Evolutionary conservation across 2,113 vertebrate species (phyloP).

Genomic region (Sander lucioperca): DNA sequence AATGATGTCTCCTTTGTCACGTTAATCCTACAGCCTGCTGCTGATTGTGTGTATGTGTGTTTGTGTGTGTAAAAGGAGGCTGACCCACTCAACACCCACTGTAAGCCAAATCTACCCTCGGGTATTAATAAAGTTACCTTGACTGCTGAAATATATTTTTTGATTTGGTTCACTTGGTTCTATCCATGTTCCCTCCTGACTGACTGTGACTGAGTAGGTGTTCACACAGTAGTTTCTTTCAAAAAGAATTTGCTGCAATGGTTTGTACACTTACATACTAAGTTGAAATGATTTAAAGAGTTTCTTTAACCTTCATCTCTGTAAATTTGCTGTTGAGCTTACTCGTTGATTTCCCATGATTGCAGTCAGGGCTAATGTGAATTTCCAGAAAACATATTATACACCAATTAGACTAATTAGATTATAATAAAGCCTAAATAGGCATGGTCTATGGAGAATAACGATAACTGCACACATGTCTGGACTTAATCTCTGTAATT

Average conservation of each 20-base stretch:
- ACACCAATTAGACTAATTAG: conserved; percentile 21
- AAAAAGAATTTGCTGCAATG: neutral
- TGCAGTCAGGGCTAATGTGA: neutral
- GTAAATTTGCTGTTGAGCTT: neutral
- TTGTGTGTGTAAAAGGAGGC: too few relatives aligned
- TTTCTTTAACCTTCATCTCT: neutral
- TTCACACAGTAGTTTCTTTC: neutral
- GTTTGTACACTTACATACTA: neutral
- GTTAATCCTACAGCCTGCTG: too few relatives aligned
- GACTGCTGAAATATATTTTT: conserved; percentile 31
- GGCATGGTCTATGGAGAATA: neutral
- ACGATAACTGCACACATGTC: neutral
- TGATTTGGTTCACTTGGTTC: conserved; percentile 25
- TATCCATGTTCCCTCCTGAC: conserved; percentile 14
- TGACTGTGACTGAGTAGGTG: conserved; percentile 21
- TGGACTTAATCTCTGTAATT: conserved; percentile 11
- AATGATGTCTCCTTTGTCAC: too few relatives aligned
- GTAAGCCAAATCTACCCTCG: too few relatives aligned
- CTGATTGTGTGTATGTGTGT: too few relatives aligned
- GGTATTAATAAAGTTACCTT: too few relatives aligned
- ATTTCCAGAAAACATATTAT: neutral
- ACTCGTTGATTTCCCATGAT: neutral
- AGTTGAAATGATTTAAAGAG: neutral
- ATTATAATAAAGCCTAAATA: conserved; percentile 10
- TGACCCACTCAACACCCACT: too few relatives aligned